Base-by-base conservation (phyloP, 2,113 vertebrate genomes). In the Cyphotilapia sp. region DNA sequence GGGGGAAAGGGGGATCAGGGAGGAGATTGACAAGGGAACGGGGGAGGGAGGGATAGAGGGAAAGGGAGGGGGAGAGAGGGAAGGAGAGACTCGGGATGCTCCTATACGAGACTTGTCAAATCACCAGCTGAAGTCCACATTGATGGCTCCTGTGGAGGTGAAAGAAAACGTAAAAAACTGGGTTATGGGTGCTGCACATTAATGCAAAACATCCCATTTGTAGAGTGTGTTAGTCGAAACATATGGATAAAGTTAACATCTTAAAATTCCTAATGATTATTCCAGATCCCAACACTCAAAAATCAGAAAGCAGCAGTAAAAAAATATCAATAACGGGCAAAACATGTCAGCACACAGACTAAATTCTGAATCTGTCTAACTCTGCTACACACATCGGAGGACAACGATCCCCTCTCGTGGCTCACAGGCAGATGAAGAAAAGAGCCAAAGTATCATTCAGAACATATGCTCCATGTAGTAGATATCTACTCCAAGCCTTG, bases 91-190 rank as follows among this genome's bases (percentile, higher is more conserved):
- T 87, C 9, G 1, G 16, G 82, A 42, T 76, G 76, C 66, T 95
- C 88, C 93, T 96, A 94, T 69, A 35, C 56, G 88, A 16, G 86
- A 84, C 66, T 84, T 13, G 84, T 93, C 89, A 93, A 88, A 89
- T 88, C 89, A 76, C 80, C 82, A 86, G 84, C 86, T 82, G 86
- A 88, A 63, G 84, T 87, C 94, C 91, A 88, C 95, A 95, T 95
- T 24, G 88, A 94, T 84, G 88, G 56, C 51, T 92, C 91, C 95
- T 95, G 94, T 78, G 40, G 57, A 38, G 10, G 17, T 53, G 63
- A 14, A 87, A 56, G 31, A 19, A 82, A n/a, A 83, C 1, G 53
- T 80, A 51, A 81, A 78, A 38, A 66, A 83, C 24, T 80, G 24
- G 87, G 53, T 4, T 45, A 33, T 1, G 9, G 11, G 29, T 33